Evolutionary conservation across 2,888 invertebrate genomes (phyloP), one percentile per base, ranked within the genome.

Genomic region (Argyresthia albistria): DNA sequence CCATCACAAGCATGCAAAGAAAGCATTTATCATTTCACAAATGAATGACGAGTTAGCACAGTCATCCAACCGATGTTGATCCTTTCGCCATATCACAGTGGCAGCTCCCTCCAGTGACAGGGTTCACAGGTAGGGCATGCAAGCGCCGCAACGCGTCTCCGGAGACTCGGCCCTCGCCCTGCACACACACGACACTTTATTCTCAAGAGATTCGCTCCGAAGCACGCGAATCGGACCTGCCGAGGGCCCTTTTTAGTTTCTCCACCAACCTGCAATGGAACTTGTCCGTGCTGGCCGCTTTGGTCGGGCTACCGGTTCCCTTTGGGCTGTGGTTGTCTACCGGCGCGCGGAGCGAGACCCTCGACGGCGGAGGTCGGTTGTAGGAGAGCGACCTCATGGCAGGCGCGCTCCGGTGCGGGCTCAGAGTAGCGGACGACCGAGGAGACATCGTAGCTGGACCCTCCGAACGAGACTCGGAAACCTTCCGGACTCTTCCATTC

Each of bases 201-300:
- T 79, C 88, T 90, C 90, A 91, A 74, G 88, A 90, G 68, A 87
- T 78, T 57, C 87, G 70, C 76, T 87, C 77, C 69, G 80, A 82
- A 54, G 72, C 68, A 35, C 78, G 88, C 54, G 88, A 80, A 50
- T 89, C 89, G 60, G 86, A 79, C 62, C 90, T 90, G 61, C 91
- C 90, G 67, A 94, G 82, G 60, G 93, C 92, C 57, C 91, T 88
- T 84, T 92, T 92, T 76, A 95, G 77, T 80, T 93, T 93, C 81
- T 94, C 93, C 76, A 95, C 91, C 73, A 94, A 89, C 70, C 93
- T 90, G 80, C 89, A 92, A 89, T 94, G 94, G 77, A 94, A 94
- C 84, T 94, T 94, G 76, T 93, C 93, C 57, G 84, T 80, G 54
- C 89, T 86, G 46, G 89, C 46, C 88, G 60, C 84, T 80, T 66